These are phyloP conservation scores for Epinephelus lanceolatus DNA, from an alignment of 2,113 vertebrate species.

Conservation along the genomic window DNA sequence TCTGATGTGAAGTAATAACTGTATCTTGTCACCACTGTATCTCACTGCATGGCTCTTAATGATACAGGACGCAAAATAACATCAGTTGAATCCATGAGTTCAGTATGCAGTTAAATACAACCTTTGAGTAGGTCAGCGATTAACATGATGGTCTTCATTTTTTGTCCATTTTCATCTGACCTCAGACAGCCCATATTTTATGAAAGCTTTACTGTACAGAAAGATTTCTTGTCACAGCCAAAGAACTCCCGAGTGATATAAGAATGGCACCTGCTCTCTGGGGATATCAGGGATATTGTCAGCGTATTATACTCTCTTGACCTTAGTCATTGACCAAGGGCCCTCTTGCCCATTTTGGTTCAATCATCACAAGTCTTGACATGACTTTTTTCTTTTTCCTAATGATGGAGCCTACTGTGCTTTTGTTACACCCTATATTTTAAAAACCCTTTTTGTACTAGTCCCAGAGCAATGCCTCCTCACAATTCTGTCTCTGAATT, in stretches of 20 bases:
- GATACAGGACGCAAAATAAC: neutral
- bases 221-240: neutral
- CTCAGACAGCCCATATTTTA: neutral
- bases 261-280: slow-evolving; percentile 7
- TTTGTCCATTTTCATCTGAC: neutral
- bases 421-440: neutral
- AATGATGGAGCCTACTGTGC: neutral
- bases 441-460: slow-evolving; percentile 6
- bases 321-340: slow-evolving; percentile 13
- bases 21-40: too few species aligned
- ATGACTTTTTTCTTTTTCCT: neutral
- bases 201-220: neutral
- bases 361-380: slow-evolving; percentile 2
- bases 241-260: neutral
- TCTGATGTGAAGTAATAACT: neutral
- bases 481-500: slow-evolving; percentile 40
- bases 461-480: slow-evolving; percentile 7
- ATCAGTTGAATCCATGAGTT: neutral
- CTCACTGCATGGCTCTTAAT: neutral
- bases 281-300: neutral
- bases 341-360: slow-evolving; percentile 9
- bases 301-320: slow-evolving; percentile 3
- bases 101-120: neutral
- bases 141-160: slow-evolving; percentile 1
- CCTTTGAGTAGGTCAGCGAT: neutral